phyloP scores from a whole-genome alignment of 2,113 vertebrate genomes.

The Maccullochella peelii region DNA sequence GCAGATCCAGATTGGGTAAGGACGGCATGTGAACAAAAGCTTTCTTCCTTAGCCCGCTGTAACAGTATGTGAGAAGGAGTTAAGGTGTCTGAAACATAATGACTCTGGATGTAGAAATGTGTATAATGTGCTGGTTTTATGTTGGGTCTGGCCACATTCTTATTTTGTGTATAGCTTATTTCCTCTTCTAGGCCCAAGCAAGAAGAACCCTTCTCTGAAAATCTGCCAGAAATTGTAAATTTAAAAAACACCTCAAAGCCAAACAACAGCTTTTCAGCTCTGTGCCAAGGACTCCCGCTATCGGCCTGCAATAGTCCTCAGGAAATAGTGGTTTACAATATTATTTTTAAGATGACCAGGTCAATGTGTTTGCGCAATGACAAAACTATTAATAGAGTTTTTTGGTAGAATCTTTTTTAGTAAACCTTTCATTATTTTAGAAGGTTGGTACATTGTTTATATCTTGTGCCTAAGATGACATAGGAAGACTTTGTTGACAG shows the following conservation, averaged over 20 bases:
- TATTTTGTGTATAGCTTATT: neutral
- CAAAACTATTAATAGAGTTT: neutral
- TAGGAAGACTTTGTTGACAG: neutral
- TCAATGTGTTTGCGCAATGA: neutral
- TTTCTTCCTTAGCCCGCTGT: conserved; percentile 99
- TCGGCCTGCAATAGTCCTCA: neutral
- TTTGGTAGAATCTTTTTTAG: neutral
- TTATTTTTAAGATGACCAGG: too few relatives aligned
- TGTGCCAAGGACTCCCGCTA: neutral
- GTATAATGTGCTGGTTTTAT: neutral
- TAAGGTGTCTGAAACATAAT: conserved; percentile 84
- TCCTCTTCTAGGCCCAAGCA: neutral
- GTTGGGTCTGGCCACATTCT: neutral
- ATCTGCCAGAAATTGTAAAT: neutral
- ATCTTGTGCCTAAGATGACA: neutral
- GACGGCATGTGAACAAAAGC: conserved; percentile 99
- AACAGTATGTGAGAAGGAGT: conserved; percentile 94
- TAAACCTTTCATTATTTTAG: neutral
- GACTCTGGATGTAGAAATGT: conserved; percentile 1
- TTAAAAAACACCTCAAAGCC: neutral
- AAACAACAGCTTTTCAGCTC: conserved; percentile 15
- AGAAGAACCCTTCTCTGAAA: neutral
- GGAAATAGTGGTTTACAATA: too few relatives aligned
- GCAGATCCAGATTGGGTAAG: conserved; percentile 96
- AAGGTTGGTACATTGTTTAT: neutral